Conservation (phyloP, 1,140 invertebrate species). For the Neocloeon triangulifer region DNA sequence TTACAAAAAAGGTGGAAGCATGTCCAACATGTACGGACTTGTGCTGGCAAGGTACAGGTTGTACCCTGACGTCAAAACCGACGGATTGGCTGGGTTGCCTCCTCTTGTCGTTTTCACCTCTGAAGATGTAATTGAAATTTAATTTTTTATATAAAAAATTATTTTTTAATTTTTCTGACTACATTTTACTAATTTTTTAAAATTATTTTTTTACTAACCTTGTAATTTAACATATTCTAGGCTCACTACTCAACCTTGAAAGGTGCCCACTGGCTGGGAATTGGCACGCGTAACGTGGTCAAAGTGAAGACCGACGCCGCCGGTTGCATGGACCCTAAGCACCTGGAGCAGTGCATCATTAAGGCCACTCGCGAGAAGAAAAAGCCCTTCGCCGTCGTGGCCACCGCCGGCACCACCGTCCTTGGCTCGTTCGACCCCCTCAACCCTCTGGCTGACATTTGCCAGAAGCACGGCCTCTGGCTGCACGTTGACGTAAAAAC, state of each 20-base stretch:
- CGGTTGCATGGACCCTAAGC: conserved; percentile 36
- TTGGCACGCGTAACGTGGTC: conserved; percentile 51
- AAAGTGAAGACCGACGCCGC: conserved; percentile 37
- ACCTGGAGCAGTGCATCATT: conserved; percentile 28
- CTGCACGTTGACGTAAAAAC: conserved; percentile 58
- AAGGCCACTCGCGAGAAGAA: conserved; percentile 19
- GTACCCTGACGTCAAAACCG: conserved; percentile 49
- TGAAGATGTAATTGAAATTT: conserved; percentile 32
- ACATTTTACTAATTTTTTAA: not conserved
- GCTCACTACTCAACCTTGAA: conserved; percentile 75
- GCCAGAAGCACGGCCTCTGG: conserved; percentile 42
- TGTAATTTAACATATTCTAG: conserved; percentile 16
- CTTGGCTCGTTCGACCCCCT: conserved; percentile 71
- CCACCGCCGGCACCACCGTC: conserved; percentile 51
- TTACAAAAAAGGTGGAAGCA: conserved; percentile 45
- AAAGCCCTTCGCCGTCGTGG: conserved; percentile 43
- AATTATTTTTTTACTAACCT: not conserved
- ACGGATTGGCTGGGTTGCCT: conserved; percentile 32
- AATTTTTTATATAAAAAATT: not conserved
- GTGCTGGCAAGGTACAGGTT: conserved; percentile 48
- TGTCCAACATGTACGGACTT: conserved; percentile 71
- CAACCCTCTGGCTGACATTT: conserved; percentile 40
- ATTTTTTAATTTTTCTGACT: not conserved
- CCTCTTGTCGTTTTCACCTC: conserved; percentile 45
- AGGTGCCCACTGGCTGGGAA: conserved; percentile 52